Percentiles rank a stretch among this genome's conserved stretches.
These are phyloP conservation scores for Rhinogobius similis DNA, from an alignment of 2,113 vertebrate species.

Conservation along the genomic window DNA sequence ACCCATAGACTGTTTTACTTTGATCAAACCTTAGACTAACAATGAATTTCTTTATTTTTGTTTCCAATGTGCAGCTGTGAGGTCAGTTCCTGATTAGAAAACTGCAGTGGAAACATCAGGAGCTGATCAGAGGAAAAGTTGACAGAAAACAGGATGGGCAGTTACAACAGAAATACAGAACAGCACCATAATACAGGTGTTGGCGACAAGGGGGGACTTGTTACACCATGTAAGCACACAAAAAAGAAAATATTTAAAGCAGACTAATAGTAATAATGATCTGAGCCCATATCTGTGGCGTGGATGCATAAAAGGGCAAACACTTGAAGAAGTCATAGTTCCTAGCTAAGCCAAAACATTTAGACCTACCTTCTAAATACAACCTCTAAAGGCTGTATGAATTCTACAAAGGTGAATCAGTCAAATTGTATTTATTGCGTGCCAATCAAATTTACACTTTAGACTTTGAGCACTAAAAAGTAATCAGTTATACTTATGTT, in stretches of 20 bases:
- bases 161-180: conserved; percentile 41
- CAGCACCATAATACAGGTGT: conserved; percentile 40
- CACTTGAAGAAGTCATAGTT: too few species aligned
- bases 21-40: conserved; percentile 27
- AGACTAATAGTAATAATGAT: neutral
- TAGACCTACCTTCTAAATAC: too few species aligned
- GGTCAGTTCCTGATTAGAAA: conserved; percentile 61
- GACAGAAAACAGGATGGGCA: conserved; percentile 65
- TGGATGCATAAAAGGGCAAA: too few species aligned
- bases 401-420: neutral
- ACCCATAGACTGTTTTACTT: too few species aligned
- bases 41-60: conserved; percentile 18
- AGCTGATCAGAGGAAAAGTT: conserved; percentile 49
- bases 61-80: conserved; percentile 27
- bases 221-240: neutral
- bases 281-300: too few species aligned
- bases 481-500: too few species aligned
- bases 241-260: neutral
- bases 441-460: too few species aligned
- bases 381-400: neutral
- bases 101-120: conserved; percentile 71
- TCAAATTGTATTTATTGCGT: neutral
- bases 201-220: conserved; percentile 1
- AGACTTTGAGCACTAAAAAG: too few species aligned
- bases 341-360: too few species aligned